These are phyloP conservation scores for Tyria jacobaeae DNA, from an alignment of 2,888 invertebrate species.

Conservation along the genomic window DNA sequence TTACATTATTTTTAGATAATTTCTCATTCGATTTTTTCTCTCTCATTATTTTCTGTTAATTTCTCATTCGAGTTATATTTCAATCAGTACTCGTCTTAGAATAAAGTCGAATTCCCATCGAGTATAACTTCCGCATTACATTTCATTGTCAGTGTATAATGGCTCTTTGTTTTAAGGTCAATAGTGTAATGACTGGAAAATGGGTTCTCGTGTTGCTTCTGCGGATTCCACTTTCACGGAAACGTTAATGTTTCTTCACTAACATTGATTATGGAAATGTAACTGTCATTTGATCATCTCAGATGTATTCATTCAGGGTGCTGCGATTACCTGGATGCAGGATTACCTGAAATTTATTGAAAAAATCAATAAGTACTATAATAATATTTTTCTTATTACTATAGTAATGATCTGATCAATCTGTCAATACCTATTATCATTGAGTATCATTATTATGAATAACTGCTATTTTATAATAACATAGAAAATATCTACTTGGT, in stretches of 20 bases:
- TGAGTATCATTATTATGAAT: background rate
- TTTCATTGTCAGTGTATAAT: slow-evolving; percentile 62
- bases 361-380: background rate
- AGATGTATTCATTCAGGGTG: background rate
- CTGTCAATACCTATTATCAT: background rate
- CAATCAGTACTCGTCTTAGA: slow-evolving; percentile 11
- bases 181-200: slow-evolving; percentile 59
- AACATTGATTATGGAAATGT: slow-evolving; percentile 18
- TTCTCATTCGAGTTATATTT: slow-evolving; percentile 7
- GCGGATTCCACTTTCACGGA: slow-evolving; percentile 65
- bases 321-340: too few relatives aligned
- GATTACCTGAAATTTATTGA: slow-evolving; percentile 3
- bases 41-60: background rate
- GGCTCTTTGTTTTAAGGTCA: slow-evolving; percentile 76
- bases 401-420: background rate
- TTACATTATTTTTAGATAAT: too few relatives aligned
- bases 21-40: too few relatives aligned
- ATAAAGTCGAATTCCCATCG: slow-evolving; percentile 27
- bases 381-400: too few relatives aligned
- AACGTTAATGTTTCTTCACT: slow-evolving; percentile 42
- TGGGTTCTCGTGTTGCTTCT: slow-evolving; percentile 66
- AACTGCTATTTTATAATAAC: too few relatives aligned
- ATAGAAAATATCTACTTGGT: too few relatives aligned
- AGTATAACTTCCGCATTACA: slow-evolving; percentile 54
- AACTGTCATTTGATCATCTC: slow-evolving; percentile 8